Percentiles rank a stretch among this genome's conserved stretches.
These are phyloP conservation scores for Philopotamus ludificatus DNA, from an alignment of 1,140 invertebrate genomes.

Conservation along the genomic window DNA sequence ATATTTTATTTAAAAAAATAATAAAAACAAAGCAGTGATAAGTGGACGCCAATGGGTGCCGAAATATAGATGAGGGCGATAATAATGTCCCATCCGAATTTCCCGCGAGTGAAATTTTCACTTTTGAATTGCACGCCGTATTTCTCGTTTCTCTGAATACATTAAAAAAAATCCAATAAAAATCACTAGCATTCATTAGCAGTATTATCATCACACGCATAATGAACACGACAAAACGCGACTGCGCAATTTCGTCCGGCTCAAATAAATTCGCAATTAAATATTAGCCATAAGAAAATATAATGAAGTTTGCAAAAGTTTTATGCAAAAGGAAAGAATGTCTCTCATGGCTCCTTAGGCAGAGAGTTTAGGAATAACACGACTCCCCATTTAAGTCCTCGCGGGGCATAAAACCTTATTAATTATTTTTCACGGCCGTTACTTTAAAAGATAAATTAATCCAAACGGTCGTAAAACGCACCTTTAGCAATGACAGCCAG, in stretches of 20 bases:
- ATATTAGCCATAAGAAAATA: constrained; percentile 27
- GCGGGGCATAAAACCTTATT: constrained; percentile 40
- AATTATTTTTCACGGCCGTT: constrained; percentile 42
- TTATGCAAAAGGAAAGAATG: constrained; percentile 26
- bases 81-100: constrained; percentile 39
- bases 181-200: too few species aligned
- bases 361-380: constrained; percentile 28
- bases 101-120: constrained; percentile 39
- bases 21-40: neutral
- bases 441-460: constrained; percentile 42
- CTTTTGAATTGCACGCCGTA: constrained; percentile 26
- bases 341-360: constrained; percentile 30
- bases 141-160: constrained; percentile 6
- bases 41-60: neutral
- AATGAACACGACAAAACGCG: too few species aligned
- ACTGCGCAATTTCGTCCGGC: constrained; percentile 4
- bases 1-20: too few species aligned
- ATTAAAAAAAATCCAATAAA: neutral
- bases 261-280: constrained; percentile 19
- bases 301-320: constrained; percentile 26
- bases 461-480: constrained; percentile 42
- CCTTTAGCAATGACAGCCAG: constrained; percentile 40
- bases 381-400: constrained; percentile 36
- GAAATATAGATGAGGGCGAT: constrained; percentile 36
- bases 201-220: too few species aligned